Conservation (phyloP, 2,113 vertebrate species). For the Mola mola region DNA sequence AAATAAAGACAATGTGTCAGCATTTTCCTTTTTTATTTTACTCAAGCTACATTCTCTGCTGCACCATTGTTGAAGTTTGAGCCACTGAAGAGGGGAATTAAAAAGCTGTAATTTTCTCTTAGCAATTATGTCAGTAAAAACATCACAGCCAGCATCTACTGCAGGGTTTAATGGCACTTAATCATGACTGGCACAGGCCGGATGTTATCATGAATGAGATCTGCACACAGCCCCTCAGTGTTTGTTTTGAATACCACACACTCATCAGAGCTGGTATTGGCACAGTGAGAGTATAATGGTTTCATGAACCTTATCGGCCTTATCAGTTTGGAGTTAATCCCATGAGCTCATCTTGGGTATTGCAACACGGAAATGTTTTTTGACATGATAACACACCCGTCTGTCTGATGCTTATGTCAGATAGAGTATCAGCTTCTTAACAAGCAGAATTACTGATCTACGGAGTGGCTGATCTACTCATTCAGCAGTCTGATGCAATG, state of each 20-base stretch:
- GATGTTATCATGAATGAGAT: slow-evolving; percentile 40
- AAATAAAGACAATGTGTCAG: not conserved
- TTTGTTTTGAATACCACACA: slow-evolving; percentile 11
- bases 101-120: too few relatives aligned
- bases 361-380: slow-evolving; percentile 27
- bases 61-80: too few relatives aligned
- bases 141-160: too few relatives aligned
- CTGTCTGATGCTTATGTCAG: slow-evolving; percentile 3
- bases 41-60: not conserved
- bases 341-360: slow-evolving; percentile 27
- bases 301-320: slow-evolving; percentile 45
- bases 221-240: not conserved
- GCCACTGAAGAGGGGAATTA: too few relatives aligned
- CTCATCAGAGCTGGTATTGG: slow-evolving; percentile 21
- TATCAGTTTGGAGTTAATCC: slow-evolving; percentile 44
- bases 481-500: slow-evolving; percentile 2
- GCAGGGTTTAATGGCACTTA: not conserved
- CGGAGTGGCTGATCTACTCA: slow-evolving; percentile 9
- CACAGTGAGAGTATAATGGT: slow-evolving; percentile 4
- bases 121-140: too few relatives aligned
- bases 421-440: slow-evolving; percentile 5
- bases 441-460: slow-evolving; percentile 6
- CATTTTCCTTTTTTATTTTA: not conserved
- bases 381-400: slow-evolving; percentile 27
- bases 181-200: slow-evolving; percentile 1